Percentiles rank a stretch among this genome's conserved stretches.
Evolutionary conservation across 1,140 invertebrate genomes (phyloP).

Genomic region (Penaeus indicus): DNA sequence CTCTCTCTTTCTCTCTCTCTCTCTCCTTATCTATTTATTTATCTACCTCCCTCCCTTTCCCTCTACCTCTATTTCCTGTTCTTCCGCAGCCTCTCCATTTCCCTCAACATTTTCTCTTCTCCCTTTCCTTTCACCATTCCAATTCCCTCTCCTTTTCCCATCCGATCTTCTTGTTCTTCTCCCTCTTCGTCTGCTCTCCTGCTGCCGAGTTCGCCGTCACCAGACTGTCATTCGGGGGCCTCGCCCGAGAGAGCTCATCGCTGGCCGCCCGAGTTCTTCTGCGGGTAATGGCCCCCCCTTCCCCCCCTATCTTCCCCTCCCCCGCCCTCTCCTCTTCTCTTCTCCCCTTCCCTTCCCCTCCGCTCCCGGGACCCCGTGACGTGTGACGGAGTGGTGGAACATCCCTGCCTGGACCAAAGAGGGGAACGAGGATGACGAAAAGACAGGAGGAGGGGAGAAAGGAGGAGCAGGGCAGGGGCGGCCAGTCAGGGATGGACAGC

Average conservation of each 20-base stretch:
- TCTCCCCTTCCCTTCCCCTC: not conserved
- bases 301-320: not conserved
- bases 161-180: not conserved
- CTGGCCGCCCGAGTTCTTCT: too few relatives aligned
- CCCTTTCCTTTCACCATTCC: not conserved
- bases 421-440: too few relatives aligned
- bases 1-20: too few relatives aligned
- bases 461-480: too few relatives aligned
- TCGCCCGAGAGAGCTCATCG: constrained; percentile 1
- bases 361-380: too few relatives aligned
- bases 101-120: not conserved
- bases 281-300: not conserved
- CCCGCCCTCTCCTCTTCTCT: not conserved
- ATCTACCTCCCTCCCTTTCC: too few relatives aligned
- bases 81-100: not conserved
- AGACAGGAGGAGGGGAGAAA: too few relatives aligned
- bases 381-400: too few relatives aligned
- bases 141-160: not conserved
- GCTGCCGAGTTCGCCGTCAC: constrained; percentile 1
- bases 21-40: too few relatives aligned
- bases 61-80: not conserved
- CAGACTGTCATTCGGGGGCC: not conserved
- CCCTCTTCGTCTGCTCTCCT: not conserved
- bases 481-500: too few relatives aligned
- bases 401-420: too few relatives aligned